phyloP scores from a whole-genome alignment of 2,113 vertebrate species.

The Spilogale gracilis region DNA sequence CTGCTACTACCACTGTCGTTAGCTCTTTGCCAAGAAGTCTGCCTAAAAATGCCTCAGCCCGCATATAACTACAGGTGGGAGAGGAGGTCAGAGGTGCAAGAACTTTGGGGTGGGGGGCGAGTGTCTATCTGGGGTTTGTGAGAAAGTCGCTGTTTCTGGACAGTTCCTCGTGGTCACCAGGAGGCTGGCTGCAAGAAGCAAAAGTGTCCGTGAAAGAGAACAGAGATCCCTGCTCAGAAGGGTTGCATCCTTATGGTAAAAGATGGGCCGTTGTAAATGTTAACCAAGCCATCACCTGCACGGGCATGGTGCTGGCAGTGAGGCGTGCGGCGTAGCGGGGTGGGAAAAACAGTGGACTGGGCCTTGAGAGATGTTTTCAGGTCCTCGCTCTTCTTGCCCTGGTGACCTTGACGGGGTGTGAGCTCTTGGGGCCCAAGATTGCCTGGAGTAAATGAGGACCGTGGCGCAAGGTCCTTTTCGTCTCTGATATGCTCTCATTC shows the following conservation, averaged over 20 bases:
- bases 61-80: fast-evolving
- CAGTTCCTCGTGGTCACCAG: background rate
- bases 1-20: background rate
- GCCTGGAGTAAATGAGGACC: background rate
- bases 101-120: background rate
- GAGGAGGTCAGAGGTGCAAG: background rate
- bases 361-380: background rate
- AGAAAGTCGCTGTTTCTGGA: background rate
- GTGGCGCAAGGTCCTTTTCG: background rate
- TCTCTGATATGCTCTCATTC: background rate
- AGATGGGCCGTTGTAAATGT: background rate
- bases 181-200: background rate
- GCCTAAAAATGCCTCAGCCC: background rate
- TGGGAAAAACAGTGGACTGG: background rate
- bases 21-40: background rate
- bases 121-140: background rate
- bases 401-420: background rate
- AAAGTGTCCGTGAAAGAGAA: background rate
- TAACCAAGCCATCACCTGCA: fast-evolving
- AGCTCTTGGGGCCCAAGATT: background rate
- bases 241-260: background rate
- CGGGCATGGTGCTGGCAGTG: fast-evolving
- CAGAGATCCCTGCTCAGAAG: background rate
- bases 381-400: background rate
- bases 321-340: fast-evolving